Conservation (phyloP, 2,113 vertebrate genomes). For the Pelodiscus sinensis region DNA sequence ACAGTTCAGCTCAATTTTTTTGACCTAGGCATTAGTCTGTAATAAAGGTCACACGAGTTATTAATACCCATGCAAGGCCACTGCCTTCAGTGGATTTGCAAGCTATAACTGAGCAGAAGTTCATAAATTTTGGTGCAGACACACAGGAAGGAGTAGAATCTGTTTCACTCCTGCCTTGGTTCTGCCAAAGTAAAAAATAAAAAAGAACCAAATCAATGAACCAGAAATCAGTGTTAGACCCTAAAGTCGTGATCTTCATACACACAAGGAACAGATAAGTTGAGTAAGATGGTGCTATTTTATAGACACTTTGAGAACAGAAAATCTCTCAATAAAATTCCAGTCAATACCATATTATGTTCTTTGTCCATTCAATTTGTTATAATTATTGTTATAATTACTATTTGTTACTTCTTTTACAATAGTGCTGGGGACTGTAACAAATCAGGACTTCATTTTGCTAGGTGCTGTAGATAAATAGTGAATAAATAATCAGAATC, state of each 20-base stretch:
- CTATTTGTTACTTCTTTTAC: background rate
- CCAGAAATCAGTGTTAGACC: background rate
- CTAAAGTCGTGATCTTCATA: background rate
- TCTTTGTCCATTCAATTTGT: background rate
- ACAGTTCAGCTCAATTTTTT: background rate
- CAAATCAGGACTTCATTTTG: background rate
- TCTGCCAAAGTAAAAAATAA: background rate
- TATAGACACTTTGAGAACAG: background rate
- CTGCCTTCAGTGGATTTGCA: background rate
- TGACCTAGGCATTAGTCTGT: background rate
- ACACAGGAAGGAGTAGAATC: background rate
- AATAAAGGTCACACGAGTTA: background rate
- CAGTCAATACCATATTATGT: rapidly evolving
- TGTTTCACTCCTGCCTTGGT: background rate
- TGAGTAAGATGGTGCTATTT: background rate
- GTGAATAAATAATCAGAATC: background rate
- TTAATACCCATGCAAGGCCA: background rate
- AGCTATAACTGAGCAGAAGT: background rate
- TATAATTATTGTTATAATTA: background rate
- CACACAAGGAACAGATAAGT: background rate
- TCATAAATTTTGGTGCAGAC: background rate
- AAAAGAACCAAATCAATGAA: background rate
- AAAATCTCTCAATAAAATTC: background rate
- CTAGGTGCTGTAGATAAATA: background rate
- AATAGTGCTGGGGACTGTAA: background rate